A percentile compares a stretch with the other conserved stretches of the same genome.
Evolutionary conservation across 1,140 invertebrate genomes (phyloP).

Genomic region (Caenorhabditis remanei): DNA sequence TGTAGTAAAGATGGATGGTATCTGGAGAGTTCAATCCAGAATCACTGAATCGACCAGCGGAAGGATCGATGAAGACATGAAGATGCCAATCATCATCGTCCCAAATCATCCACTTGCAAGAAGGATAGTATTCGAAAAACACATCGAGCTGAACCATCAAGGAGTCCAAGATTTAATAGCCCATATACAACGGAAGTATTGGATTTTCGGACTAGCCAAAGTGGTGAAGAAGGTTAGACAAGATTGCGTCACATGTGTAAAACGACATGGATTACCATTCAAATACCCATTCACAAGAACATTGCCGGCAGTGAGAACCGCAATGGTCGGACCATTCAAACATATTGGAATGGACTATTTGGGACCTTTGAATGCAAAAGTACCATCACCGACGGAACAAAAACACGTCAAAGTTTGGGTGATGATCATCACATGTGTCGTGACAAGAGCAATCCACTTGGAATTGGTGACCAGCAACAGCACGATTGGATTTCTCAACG

Average conservation of each 20-base stretch:
- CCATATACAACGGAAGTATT: background rate
- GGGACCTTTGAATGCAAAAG: slow-evolving; percentile 13
- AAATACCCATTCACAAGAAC: background rate
- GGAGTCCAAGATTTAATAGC: background rate
- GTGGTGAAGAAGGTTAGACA: background rate
- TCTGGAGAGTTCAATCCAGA: background rate
- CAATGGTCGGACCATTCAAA: slow-evolving; percentile 18
- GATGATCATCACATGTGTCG: slow-evolving; percentile 18
- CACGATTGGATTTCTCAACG: background rate
- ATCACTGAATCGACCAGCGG: no score
- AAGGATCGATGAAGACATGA: background rate
- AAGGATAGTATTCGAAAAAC: background rate
- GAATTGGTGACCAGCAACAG: background rate
- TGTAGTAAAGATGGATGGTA: background rate
- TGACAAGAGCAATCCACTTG: slow-evolving; percentile 21
- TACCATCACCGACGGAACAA: no score
- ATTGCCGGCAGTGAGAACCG: background rate
- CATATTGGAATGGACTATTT: slow-evolving; percentile 42
- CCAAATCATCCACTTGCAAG: background rate
- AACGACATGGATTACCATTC: background rate
- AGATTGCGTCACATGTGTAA: background rate
- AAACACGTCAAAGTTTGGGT: background rate
- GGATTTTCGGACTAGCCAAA: background rate
- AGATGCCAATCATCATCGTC: background rate
- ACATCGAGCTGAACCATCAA: background rate